These are phyloP conservation scores for Zapornia atra DNA, from an alignment of 2,113 vertebrate genomes.

Conservation along the genomic window DNA sequence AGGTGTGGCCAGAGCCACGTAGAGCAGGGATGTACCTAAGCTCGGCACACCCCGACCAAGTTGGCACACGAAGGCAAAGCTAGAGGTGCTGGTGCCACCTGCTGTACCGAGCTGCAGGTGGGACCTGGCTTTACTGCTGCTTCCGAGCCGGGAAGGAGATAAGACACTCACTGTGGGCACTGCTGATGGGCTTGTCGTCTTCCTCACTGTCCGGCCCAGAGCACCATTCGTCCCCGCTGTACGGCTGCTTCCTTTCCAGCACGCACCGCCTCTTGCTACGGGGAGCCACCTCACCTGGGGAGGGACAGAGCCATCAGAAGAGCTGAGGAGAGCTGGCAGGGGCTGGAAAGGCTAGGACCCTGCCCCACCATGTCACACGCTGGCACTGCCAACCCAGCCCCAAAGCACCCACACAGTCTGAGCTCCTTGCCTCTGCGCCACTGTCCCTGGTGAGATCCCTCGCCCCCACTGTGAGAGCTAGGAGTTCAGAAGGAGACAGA, in stretches of 20 bases:
- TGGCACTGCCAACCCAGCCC: neutral
- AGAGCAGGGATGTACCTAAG: neutral
- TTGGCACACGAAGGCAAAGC: neutral
- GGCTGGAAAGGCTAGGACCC: neutral
- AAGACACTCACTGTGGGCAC: constrained; percentile 86
- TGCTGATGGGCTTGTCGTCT: constrained; percentile 88
- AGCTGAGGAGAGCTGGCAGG: neutral
- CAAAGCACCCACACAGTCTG: neutral
- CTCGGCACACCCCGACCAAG: accelerated
- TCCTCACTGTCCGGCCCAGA: constrained; percentile 95
- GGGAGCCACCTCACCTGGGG: constrained; percentile 84
- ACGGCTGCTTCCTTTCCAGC: constrained; percentile 95
- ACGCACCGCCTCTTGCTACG: constrained; percentile 95
- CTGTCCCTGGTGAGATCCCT: neutral
- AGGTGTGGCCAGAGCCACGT: neutral
- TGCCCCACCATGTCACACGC: neutral
- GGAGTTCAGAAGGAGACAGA: neutral
- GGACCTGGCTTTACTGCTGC: neutral
- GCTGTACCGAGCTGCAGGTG: neutral
- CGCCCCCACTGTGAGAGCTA: neutral
- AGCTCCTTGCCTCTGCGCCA: neutral
- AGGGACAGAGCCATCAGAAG: neutral
- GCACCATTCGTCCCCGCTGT: constrained; percentile 98
- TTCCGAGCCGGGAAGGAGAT: neutral
- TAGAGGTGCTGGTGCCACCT: neutral